These are phyloP conservation scores for Odontamblyopus lacepedii DNA, from an alignment of 2,797 vertebrate genomes.

Conservation along the genomic window DNA sequence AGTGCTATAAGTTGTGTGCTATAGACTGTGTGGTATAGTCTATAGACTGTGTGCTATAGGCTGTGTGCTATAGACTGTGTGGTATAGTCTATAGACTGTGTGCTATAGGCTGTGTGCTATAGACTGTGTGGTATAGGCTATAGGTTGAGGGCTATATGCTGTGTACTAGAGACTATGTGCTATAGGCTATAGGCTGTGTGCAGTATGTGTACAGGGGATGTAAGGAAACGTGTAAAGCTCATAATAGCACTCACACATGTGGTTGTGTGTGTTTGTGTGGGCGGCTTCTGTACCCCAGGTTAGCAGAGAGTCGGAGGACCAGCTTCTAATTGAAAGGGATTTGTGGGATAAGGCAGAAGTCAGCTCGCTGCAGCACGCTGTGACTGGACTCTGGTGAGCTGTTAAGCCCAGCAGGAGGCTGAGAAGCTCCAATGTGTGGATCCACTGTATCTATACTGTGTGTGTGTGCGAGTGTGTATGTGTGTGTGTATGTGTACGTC, in stretches of 20 bases:
- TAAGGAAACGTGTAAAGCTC: constrained; percentile 33
- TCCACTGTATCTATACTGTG: constrained; percentile 26
- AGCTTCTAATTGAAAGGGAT: constrained; percentile 81
- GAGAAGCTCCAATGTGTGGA: constrained; percentile 59
- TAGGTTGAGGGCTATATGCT: no score
- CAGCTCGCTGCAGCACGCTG: constrained; percentile 67
- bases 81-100: constrained; percentile 23
- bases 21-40: no score
- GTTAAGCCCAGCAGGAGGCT: constrained; percentile 71
- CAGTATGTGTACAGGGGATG: constrained; percentile 26
- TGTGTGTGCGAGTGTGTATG: constrained; percentile 33
- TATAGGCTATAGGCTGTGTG: neutral
- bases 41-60: neutral
- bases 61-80: constrained; percentile 8
- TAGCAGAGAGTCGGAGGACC: constrained; percentile 65
- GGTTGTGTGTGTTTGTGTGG: constrained; percentile 37
- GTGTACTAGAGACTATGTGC: neutral
- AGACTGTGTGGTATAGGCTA: no score
- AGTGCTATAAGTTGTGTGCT: constrained; percentile 19
- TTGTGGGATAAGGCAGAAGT: constrained; percentile 73
- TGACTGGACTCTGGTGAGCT: constrained; percentile 70
- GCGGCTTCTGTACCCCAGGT: constrained; percentile 55
- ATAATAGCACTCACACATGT: constrained; percentile 31
- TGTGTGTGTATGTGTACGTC: constrained; percentile 22
- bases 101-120: constrained; percentile 14